Percentiles rank a stretch among this genome's conserved stretches.
These are phyloP conservation scores for Falcaria lacertinaria DNA, from an alignment of 2,888 invertebrate genomes.

Conservation along the genomic window DNA sequence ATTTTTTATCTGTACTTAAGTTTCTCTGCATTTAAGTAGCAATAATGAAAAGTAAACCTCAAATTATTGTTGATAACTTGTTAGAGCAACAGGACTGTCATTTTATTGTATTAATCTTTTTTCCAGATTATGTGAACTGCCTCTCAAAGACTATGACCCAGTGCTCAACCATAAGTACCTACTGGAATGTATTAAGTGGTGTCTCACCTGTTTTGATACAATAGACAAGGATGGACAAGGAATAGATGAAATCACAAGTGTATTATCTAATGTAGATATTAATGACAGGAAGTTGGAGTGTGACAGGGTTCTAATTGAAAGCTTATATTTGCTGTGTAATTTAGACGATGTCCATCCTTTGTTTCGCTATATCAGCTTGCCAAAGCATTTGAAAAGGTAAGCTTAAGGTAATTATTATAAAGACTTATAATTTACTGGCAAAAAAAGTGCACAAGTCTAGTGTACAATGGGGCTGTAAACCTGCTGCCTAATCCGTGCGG, in stretches of 20 bases:
- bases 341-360: constrained; percentile 80
- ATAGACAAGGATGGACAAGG: constrained; percentile 28
- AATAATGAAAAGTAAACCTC: no score
- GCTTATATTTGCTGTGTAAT: constrained; percentile 83
- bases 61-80: no score
- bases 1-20: no score
- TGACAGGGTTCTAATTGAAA: constrained; percentile 80
- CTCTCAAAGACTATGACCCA: constrained; percentile 81
- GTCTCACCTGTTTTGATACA: constrained; percentile 80
- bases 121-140: constrained; percentile 81
- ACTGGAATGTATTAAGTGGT: constrained; percentile 85
- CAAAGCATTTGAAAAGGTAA: constrained; percentile 67
- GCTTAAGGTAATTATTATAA: constrained; percentile 6
- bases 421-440: no score
- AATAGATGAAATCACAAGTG: constrained; percentile 19
- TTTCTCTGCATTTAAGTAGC: no score
- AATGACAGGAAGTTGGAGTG: constrained; percentile 25
- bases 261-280: constrained; percentile 23
- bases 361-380: constrained; percentile 68
- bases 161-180: constrained; percentile 85
- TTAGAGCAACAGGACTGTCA: no score
- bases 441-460: no score
- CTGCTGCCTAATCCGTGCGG: no score
- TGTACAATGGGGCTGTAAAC: no score
- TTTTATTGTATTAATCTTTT: no score